Conservation (phyloP, 2,797 vertebrate species). For the Tokudaia tokunoshimensis region DNA sequence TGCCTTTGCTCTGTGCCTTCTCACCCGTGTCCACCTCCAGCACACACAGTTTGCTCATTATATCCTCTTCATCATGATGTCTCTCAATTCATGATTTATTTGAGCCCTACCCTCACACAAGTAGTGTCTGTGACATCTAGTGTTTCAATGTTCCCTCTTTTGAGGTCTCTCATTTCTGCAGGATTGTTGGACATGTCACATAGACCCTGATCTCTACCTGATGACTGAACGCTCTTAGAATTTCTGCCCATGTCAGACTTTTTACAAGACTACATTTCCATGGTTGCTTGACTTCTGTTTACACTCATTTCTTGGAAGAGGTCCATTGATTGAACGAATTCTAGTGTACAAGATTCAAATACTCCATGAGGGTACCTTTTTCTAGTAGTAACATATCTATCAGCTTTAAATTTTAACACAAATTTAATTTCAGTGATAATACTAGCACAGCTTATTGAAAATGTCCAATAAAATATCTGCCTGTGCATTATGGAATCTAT, state of each 20-base stretch:
- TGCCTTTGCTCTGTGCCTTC: not conserved
- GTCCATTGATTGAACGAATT: not conserved
- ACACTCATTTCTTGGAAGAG: not conserved
- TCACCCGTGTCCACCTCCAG: not conserved
- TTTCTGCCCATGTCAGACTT: constrained; percentile 7
- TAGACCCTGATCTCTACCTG: not conserved
- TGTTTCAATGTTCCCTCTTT: not conserved
- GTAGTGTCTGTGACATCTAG: not conserved
- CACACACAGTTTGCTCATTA: not conserved
- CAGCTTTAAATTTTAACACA: not conserved
- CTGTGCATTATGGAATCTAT: not conserved
- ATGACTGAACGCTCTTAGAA: not conserved
- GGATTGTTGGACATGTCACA: not conserved
- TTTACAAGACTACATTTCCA: constrained; percentile 7
- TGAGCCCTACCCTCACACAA: not conserved
- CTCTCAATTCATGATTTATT: not conserved
- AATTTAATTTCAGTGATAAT: constrained; percentile 1
- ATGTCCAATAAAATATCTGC: not conserved
- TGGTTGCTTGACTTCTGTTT: not conserved
- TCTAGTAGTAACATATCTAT: not conserved
- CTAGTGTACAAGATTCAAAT: not conserved
- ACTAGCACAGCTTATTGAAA: not conserved
- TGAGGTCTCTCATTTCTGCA: not conserved
- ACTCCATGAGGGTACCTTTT: not conserved
- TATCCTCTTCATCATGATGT: not conserved